These are phyloP conservation scores for Ginglymostoma cirratum DNA, from an alignment of 2,113 vertebrate species.

Conservation along the genomic window DNA sequence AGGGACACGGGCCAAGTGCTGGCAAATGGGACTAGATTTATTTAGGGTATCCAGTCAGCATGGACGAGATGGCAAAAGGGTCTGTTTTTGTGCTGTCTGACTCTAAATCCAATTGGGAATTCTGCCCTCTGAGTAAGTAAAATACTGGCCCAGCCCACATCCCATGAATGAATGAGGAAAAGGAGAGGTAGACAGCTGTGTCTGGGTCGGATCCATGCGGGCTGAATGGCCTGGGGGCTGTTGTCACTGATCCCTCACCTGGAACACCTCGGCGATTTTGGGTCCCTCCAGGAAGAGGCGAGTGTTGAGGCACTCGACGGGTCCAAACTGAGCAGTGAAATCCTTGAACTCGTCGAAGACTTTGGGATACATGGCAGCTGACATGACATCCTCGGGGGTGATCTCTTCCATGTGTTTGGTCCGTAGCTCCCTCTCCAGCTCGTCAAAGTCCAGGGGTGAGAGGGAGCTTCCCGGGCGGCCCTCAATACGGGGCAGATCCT, in stretches of 20 bases:
- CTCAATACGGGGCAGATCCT: slow-evolving; percentile 71
- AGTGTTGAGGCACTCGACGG: slow-evolving; percentile 80
- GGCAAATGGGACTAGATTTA: no score
- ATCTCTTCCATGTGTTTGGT: slow-evolving; percentile 67
- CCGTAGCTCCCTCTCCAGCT: slow-evolving; percentile 62
- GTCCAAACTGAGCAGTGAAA: slow-evolving; percentile 69
- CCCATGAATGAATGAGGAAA: no score
- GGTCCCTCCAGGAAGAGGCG: slow-evolving; percentile 87
- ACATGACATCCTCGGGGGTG: slow-evolving; percentile 79
- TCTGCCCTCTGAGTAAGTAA: no score
- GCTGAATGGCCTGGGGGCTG: background rate
- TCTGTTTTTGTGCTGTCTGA: no score
- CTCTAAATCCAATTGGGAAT: no score
- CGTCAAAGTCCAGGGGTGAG: slow-evolving; percentile 67
- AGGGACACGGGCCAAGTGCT: no score
- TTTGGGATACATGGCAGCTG: slow-evolving; percentile 85
- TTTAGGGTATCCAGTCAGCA: no score
- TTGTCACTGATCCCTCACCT: slow-evolving; percentile 55
- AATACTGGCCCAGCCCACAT: no score
- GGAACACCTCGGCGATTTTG: slow-evolving; percentile 83
- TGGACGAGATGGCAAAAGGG: no score
- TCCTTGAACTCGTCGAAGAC: slow-evolving; percentile 82
- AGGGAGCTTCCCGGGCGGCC: slow-evolving; percentile 81
- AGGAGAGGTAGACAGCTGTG: background rate
- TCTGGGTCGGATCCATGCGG: background rate